Conservation (phyloP, 2,113 vertebrate genomes). For the Climacteris rufus region DNA sequence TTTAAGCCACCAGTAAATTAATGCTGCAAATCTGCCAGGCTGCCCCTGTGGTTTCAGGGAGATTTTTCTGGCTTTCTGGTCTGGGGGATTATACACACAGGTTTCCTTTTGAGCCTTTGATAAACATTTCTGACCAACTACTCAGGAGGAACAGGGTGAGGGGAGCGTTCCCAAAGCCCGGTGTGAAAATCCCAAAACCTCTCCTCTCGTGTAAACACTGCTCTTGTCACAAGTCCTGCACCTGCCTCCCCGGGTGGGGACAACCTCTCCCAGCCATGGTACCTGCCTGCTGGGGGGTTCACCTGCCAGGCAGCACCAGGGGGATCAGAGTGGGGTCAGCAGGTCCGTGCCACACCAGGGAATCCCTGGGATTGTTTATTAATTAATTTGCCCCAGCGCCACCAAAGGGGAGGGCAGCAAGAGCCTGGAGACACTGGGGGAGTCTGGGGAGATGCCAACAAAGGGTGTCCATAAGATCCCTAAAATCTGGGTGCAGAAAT, state of each 20-base stretch:
- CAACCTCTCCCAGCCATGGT: rapidly evolving
- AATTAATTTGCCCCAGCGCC: rapidly evolving
- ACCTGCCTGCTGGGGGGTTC: rapidly evolving
- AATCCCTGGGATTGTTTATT: background rate
- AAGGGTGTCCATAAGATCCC: rapidly evolving
- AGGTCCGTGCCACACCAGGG: rapidly evolving
- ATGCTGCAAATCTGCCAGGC: background rate
- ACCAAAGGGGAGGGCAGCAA: background rate
- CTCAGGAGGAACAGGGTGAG: background rate
- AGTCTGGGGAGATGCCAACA: background rate
- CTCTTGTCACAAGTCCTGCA: background rate
- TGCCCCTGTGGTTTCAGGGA: conserved; percentile 14
- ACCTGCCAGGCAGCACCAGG: background rate
- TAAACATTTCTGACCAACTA: conserved; percentile 24
- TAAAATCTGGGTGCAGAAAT: background rate
- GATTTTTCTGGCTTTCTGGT: conserved; percentile 45
- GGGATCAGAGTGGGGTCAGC: background rate
- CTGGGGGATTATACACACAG: background rate
- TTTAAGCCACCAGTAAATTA: conserved; percentile 17
- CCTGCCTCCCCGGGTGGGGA: rapidly evolving
- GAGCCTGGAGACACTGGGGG: background rate
- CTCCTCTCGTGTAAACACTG: background rate
- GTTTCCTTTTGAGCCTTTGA: conserved; percentile 42
- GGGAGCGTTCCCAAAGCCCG: background rate
- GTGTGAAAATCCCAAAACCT: background rate